Percentiles rank a stretch among this genome's conserved stretches.
Conservation (phyloP, 2,797 vertebrate genomes). For the Enteromius trimaculatus region DNA sequence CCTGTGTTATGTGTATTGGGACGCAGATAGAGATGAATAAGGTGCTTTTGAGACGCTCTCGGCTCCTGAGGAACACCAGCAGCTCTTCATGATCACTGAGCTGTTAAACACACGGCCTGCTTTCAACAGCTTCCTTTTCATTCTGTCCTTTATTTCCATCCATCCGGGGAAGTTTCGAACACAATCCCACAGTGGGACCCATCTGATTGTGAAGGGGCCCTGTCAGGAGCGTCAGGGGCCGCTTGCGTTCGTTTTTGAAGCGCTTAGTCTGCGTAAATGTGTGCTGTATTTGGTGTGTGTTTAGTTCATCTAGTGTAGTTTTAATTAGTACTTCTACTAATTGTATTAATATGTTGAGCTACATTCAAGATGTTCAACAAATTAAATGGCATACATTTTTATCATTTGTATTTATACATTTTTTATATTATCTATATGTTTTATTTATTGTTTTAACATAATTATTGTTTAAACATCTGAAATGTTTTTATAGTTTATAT, state of each 20-base stretch:
- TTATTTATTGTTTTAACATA: not conserved
- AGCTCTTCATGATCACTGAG: slow-evolving; percentile 35
- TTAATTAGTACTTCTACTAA: not conserved
- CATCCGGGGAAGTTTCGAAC: slow-evolving; percentile 67
- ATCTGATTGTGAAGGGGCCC: slow-evolving; percentile 62
- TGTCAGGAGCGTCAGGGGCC: slow-evolving; percentile 54
- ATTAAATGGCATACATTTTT: not conserved
- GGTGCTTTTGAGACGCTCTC: no score
- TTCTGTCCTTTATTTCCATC: slow-evolving; percentile 65
- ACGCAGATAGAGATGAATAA: not conserved
- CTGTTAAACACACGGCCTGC: slow-evolving; percentile 27
- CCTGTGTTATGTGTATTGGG: not conserved
- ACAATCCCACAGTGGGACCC: slow-evolving; percentile 65
- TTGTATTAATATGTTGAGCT: not conserved
- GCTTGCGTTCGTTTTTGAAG: not conserved
- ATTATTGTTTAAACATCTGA: no score
- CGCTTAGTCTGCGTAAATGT: not conserved
- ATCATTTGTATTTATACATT: not conserved
- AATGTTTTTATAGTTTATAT: no score
- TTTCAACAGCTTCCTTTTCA: slow-evolving; percentile 59
- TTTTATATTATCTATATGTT: not conserved
- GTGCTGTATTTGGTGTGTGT: not conserved
- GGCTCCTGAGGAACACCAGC: not conserved
- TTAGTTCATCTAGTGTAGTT: not conserved
- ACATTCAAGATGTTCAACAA: not conserved